Base-by-base conservation (phyloP, 2,888 invertebrate genomes). In the Drosophila macrospina region DNA sequence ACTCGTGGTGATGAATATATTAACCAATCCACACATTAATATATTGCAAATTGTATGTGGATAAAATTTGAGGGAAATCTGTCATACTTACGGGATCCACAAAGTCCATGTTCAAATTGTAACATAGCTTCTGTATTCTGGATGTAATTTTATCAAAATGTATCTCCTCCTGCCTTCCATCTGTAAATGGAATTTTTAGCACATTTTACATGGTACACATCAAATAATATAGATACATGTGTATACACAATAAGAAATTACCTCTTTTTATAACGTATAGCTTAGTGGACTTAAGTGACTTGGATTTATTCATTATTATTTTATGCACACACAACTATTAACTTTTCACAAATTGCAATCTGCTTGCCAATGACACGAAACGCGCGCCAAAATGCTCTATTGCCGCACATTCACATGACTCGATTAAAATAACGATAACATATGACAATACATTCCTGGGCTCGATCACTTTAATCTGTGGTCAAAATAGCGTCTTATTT, bases 81-180 rank as follows among this genome's bases (percentile, higher is more conserved):
- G 6, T 4, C 32, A 8, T 28, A 55, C 95, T 94, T 94, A 98
- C 98, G 30, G 99, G 98, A 91, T 99, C 98, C 24, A 99, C 96
- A 93, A 96, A 99, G 75, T 99, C 98, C 95, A 96, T 96, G 91
- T 99, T 97, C 52, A 99, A 93, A 20, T 98, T 98, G 93, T 99
- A 98, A 90, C 99, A 98, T 61, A 99, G 93, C 91, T 99, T 99
- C 88, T 96, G 95, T 50, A 99, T 97, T 87, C 99, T 94, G 0
- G 98, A 98, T 0, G 99, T 99, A 69, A 99, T 99, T 94, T 99
- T 99, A 92, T 99, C 99, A 91, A 99, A 96, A 92, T 98, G 97
- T 1, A 99, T 97, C 80, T 95, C 95, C 91, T 99, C 99, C 90
- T 95, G 95, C 56, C 97, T 94, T 0, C 98, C 98, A 94, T 96